Evolutionary conservation across 2,797 vertebrate species (phyloP).

Genomic region (Botia almorhae): DNA sequence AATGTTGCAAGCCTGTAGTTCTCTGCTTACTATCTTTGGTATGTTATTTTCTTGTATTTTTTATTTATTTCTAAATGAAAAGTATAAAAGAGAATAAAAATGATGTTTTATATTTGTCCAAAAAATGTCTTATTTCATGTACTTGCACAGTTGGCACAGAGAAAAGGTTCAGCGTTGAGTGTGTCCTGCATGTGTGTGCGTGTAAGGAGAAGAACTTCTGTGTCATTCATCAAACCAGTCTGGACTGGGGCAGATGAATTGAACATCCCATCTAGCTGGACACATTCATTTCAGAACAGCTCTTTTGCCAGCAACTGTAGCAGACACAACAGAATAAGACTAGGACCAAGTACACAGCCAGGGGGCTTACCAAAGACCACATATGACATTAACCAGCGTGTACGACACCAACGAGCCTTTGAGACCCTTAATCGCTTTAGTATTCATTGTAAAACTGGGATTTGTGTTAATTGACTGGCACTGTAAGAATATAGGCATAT

Average conservation of each 20-base stretch:
- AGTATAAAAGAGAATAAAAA: neutral
- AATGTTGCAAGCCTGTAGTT: neutral
- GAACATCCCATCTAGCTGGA: slow-evolving; percentile 40
- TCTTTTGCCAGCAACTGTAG: slow-evolving; percentile 32
- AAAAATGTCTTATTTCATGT: slow-evolving; percentile 8
- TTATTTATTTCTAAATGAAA: neutral
- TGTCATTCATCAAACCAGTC: slow-evolving; percentile 56
- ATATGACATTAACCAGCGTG: neutral
- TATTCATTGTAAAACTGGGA: slow-evolving; percentile 29
- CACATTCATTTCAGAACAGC: slow-evolving; percentile 50
- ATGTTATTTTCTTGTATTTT: too few species aligned
- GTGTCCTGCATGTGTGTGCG: neutral
- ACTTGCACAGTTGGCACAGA: neutral
- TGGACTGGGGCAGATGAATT: slow-evolving; percentile 48
- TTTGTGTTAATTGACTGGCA: slow-evolving; percentile 23
- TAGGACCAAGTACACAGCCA: slow-evolving; percentile 8
- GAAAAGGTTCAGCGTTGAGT: neutral
- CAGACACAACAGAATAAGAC: slow-evolving; percentile 24
- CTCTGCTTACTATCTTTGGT: too few species aligned
- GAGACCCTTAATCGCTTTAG: slow-evolving; percentile 28
- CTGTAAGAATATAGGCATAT: neutral
- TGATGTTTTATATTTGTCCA: too few species aligned
- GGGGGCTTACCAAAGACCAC: slow-evolving; percentile 7
- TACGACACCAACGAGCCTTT: neutral
- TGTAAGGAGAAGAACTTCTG: slow-evolving; percentile 27